Evolutionary conservation across 2,113 vertebrate genomes (phyloP).

Genomic region (Mungos mungo): DNA sequence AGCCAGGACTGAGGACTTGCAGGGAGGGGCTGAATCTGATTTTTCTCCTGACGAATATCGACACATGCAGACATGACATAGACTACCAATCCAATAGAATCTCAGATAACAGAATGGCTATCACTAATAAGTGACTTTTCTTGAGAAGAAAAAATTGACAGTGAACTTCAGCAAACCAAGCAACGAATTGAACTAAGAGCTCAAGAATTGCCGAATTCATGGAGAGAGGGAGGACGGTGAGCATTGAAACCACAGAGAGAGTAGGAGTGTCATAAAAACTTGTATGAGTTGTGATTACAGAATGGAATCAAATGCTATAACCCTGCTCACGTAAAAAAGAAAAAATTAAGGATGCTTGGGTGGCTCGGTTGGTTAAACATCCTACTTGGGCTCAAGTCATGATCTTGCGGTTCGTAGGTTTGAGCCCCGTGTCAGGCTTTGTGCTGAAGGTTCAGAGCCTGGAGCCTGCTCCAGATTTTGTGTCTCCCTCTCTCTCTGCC

Average conservation of each 20-base stretch:
- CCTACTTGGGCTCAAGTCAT: too few relatives aligned
- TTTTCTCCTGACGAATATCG: not conserved
- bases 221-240: not conserved
- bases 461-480: too few relatives aligned
- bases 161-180: not conserved
- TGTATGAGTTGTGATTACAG: not conserved
- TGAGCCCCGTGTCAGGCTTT: too few relatives aligned
- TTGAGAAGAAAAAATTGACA: not conserved
- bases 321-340: not conserved
- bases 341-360: not conserved
- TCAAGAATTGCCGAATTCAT: not conserved
- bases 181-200: not conserved
- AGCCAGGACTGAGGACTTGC: not conserved
- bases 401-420: too few relatives aligned
- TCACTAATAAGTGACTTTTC: not conserved
- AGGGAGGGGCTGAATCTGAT: not conserved
- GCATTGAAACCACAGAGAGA: fast-evolving
- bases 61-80: too few relatives aligned
- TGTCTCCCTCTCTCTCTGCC: too few relatives aligned
- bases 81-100: not conserved
- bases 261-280: not conserved
- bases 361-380: too few relatives aligned
- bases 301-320: not conserved
- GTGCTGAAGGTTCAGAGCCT: too few relatives aligned
- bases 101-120: not conserved